Conservation (phyloP, 2,888 invertebrate species). For the Tanaodytes sp. region DNA sequence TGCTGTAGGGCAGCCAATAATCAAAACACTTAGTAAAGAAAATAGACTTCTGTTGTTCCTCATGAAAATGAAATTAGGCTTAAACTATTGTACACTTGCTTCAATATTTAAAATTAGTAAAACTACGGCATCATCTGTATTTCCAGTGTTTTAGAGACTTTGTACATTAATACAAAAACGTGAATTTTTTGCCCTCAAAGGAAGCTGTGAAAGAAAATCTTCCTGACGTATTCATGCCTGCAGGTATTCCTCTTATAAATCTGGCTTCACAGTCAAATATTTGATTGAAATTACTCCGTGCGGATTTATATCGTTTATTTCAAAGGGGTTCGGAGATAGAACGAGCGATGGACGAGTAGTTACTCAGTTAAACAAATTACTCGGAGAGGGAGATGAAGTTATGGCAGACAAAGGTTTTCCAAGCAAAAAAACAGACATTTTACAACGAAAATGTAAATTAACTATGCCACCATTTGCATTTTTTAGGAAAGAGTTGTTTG, state of each 20-base stretch:
- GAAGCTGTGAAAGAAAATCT: conserved; percentile 43
- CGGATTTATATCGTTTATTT: too few relatives aligned
- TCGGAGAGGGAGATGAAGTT: conserved; percentile 51
- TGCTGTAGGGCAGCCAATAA: not conserved
- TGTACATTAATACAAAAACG: conserved; percentile 32
- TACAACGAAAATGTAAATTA: conserved; percentile 38
- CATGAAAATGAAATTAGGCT: conserved; percentile 8
- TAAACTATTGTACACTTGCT: not conserved
- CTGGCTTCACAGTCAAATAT: conserved; percentile 48
- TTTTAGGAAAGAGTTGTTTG: conserved; percentile 43
- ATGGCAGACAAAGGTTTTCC: conserved; percentile 21
- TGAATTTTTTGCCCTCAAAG: conserved; percentile 52
- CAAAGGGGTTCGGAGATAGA: conserved; percentile 10
- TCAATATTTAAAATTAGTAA: not conserved
- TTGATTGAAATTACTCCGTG: conserved; percentile 53
- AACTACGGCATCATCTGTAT: conserved; percentile 1
- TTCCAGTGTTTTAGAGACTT: conserved; percentile 14
- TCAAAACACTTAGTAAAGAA: conserved; percentile 1
- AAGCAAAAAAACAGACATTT: conserved; percentile 15
- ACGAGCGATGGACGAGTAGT: conserved; percentile 9
- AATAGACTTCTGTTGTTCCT: conserved; percentile 5
- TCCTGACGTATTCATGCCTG: conserved; percentile 30
- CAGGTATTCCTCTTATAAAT: conserved; percentile 52
- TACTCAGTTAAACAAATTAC: conserved; percentile 53
- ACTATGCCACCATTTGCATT: conserved; percentile 53